Conservation (phyloP, 1,140 invertebrate species). For the Drosophila baimaii region DNA sequence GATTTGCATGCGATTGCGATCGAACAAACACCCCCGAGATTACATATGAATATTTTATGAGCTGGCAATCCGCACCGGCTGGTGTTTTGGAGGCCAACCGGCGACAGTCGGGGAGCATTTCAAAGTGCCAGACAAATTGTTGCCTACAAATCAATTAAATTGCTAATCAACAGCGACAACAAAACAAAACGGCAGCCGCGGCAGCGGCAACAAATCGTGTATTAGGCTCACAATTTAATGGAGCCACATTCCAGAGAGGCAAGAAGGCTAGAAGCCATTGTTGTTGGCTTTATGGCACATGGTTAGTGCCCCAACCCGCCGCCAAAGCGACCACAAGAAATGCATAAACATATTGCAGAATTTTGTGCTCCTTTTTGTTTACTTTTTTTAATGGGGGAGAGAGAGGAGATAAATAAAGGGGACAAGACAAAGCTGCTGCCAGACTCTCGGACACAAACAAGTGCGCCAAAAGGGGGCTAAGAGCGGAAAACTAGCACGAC, state of each 20-base stretch:
- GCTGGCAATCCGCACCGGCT: conserved; percentile 37
- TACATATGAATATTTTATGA: conserved; percentile 48
- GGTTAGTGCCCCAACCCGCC: conserved; percentile 31
- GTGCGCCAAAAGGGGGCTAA: conserved; percentile 14
- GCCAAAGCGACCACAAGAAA: conserved; percentile 72
- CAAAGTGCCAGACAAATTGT: conserved; percentile 75
- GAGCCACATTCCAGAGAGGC: conserved; percentile 71
- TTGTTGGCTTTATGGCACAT: conserved; percentile 46
- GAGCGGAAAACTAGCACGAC: conserved; percentile 34
- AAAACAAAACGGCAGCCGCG: conserved; percentile 68
- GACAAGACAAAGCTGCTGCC: conserved; percentile 45
- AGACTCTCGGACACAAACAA: conserved; percentile 32
- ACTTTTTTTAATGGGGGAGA: conserved; percentile 14
- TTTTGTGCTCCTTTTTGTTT: conserved; percentile 34
- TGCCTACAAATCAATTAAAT: conserved; percentile 83
- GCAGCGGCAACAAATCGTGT: conserved; percentile 51
- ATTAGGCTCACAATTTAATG: conserved; percentile 78
- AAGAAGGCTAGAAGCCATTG: conserved; percentile 58
- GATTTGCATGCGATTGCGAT: conserved; percentile 40
- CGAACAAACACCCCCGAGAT: conserved; percentile 41
- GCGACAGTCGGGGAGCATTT: conserved; percentile 40
- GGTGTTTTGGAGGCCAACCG: conserved; percentile 58
- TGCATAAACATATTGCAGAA: conserved; percentile 74
- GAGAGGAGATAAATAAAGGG: conserved; percentile 46
- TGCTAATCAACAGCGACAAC: conserved; percentile 77